Conservation (phyloP, 2,888 invertebrate genomes). For the Orthonychiurus folsomi region DNA sequence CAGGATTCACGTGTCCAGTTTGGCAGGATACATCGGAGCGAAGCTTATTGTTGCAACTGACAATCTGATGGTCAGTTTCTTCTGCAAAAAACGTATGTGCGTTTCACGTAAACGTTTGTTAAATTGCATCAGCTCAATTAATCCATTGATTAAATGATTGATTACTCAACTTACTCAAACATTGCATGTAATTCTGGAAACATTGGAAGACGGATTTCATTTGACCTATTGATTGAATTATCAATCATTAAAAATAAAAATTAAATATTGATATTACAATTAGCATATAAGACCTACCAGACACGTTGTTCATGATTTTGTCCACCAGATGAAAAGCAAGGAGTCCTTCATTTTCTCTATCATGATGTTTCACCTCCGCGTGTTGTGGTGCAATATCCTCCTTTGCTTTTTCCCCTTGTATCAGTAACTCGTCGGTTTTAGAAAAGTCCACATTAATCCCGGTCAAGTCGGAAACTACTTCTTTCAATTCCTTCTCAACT, state of each 20-base stretch:
- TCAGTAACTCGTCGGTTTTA: background rate
- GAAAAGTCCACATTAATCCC: background rate
- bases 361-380: background rate
- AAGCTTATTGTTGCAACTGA: background rate
- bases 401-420: background rate
- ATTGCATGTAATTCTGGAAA: background rate
- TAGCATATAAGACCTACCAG: too few species aligned
- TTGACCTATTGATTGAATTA: too few species aligned
- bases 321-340: background rate
- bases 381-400: background rate
- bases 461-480: background rate
- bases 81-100: too few species aligned
- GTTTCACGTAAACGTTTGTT: too few species aligned
- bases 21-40: background rate
- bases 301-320: background rate
- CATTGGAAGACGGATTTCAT: background rate
- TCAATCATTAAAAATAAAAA: too few species aligned
- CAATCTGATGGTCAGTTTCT: background rate
- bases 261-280: too few species aligned
- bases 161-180: background rate
- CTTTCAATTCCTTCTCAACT: background rate
- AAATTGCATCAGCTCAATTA: background rate
- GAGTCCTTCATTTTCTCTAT: too few species aligned
- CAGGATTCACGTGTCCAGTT: background rate
- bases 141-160: background rate